Evolutionary conservation across 2,113 vertebrate genomes (phyloP).

Genomic region (Vicugna pacos): DNA sequence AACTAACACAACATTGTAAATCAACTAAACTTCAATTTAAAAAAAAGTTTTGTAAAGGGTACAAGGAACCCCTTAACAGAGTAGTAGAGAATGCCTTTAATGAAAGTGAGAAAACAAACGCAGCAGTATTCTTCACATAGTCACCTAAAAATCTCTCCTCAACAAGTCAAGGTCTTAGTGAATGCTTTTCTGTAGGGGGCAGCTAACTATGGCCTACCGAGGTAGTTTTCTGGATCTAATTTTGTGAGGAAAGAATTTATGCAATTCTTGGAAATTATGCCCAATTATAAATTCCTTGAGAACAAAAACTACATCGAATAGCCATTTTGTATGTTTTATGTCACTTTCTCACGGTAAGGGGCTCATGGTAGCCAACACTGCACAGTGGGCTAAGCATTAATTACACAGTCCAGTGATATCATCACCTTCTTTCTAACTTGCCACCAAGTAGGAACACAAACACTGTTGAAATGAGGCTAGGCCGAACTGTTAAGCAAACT

Average conservation of each 20-base stretch:
- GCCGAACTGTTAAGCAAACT: neutral
- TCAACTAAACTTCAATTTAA: too few relatives aligned
- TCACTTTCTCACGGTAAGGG: neutral
- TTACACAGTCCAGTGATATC: neutral
- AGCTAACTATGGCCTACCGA: neutral
- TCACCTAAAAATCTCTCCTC: neutral
- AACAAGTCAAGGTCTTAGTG: neutral
- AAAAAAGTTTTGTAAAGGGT: neutral
- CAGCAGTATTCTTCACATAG: neutral
- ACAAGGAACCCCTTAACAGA: neutral
- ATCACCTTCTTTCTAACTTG: neutral
- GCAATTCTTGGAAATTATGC: neutral
- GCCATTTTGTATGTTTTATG: neutral
- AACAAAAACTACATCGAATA: neutral
- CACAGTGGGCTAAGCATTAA: neutral
- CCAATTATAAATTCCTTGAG: slow-evolving; percentile 9
- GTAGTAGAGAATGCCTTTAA: neutral
- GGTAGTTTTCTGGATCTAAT: neutral
- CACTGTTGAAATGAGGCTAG: neutral
- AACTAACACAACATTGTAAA: too few relatives aligned
- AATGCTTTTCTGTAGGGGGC: neutral
- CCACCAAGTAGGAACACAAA: neutral
- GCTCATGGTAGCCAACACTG: neutral
- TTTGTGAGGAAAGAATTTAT: neutral
- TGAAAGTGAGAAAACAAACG: neutral